A percentile compares a stretch with the other conserved stretches of the same genome.
Conservation (phyloP, 2,113 vertebrate species). For the Hydrolagus affinis region DNA sequence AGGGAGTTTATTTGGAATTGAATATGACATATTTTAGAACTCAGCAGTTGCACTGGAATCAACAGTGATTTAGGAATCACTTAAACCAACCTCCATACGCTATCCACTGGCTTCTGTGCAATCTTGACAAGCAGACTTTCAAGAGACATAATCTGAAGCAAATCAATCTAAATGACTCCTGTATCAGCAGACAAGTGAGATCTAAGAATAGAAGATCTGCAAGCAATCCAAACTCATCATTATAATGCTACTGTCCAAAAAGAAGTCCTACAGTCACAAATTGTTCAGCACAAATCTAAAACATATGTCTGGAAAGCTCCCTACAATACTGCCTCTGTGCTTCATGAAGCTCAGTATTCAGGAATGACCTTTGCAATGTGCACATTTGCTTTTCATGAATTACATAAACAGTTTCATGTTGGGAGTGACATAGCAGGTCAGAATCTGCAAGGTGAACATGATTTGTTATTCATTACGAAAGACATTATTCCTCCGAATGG, state of each 20-base stretch:
- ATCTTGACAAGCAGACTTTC: background rate
- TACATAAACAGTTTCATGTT: background rate
- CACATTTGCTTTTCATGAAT: background rate
- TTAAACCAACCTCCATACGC: background rate
- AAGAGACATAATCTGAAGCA: background rate
- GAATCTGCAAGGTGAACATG: background rate
- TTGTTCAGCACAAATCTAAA: background rate
- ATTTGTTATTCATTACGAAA: background rate
- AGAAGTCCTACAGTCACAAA: background rate
- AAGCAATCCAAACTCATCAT: background rate
- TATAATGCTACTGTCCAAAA: background rate
- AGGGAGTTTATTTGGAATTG: background rate
- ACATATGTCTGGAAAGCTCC: background rate
- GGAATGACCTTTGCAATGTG: background rate
- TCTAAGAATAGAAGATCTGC: background rate
- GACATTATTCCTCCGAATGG: background rate
- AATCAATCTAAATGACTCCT: background rate
- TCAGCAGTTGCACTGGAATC: background rate
- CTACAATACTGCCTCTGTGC: background rate
- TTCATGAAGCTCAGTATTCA: background rate
- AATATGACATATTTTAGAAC: constrained; percentile 5
- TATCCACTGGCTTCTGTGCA: background rate
- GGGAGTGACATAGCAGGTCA: background rate
- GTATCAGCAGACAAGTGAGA: background rate
- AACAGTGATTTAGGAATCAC: constrained; percentile 6